Evolutionary conservation across 2,113 vertebrate species (phyloP), one percentile per base, ranked within the genome.

Genomic region (Alectura lathami): DNA sequence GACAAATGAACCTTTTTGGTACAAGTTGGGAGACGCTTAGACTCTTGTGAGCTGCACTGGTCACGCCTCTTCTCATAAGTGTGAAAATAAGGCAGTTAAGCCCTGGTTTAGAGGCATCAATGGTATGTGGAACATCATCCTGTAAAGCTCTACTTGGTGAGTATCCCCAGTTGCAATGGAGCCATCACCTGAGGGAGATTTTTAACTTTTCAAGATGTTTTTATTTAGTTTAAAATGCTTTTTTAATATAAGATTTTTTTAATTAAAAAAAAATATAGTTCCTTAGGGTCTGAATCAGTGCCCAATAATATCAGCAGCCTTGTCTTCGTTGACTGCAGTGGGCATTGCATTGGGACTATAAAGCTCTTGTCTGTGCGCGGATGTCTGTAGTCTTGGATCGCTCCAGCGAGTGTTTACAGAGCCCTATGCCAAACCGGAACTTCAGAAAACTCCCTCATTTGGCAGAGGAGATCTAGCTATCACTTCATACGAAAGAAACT

Each of bases 1-100:
- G 95, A 97, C 97, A 97, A 97, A 97, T 98, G 97, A 98, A 98
- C 97, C 97, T 98, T 98, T 96, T 98, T 98, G 98, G 98, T 98
- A 98, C 97, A 97, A 96, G 96, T 97, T 98, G 97, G 96, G 97
- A 98, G 98, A 96, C 87, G 74, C 97, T 79, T 81, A 95, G 95
- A 96, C 97, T 97, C 92, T 97, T 96, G 83, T 88, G 88, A 97
- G 97, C 97, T 97, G 97, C 96, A 97, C 96, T 97, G 97, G 97
- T 98, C 97, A 98, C 84, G 88, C 96, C 96, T 97, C 97, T 93
- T 90, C 93, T 92, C 93, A 81, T 84, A 34, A 75, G 96, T 94
- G 93, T 96, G 93, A 96, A 97, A 96, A 96, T 90, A 96, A 83
- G 96, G 94, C 96, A 90, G 93, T 94, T 78, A 83, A 91, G 91